Base-by-base conservation (phyloP, 2,113 vertebrate genomes). In the Archilochus colubris region DNA sequence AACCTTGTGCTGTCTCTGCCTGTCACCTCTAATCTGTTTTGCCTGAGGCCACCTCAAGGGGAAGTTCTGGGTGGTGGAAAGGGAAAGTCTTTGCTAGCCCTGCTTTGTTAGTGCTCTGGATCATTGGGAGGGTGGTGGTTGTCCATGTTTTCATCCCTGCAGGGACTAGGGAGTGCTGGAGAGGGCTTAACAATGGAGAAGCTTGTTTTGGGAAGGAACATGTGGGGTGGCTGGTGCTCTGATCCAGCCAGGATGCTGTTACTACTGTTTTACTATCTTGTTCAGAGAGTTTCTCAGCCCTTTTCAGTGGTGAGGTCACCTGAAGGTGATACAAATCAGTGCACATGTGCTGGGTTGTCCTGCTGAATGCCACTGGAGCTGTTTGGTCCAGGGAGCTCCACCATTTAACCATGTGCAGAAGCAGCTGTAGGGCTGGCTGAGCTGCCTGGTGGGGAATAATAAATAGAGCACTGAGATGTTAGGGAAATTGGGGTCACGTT, bases 21-120 rank as follows among this genome's bases (percentile, higher is more conserved):
- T 74, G n/a, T 86, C 69, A 61, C 28, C 40, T 95, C 79, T 94
- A 55, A 79, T 72, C 48, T 93, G 16, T 78, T 85, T 92, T 8
- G 3, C 51, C 43, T 23, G 53, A 79, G 66, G 76, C 20, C 44
- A n/a, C 3, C 24, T 94, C 33, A 90, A 57, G 53, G 77, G 48
- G 50, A 91, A 85, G 40, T 59, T 92, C 33, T 78, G 61, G 30
- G 11, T 54, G 22, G n/a, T 67, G n/a, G 55, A 59, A 87, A 58
- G 62, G 38, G 69, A 59, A 77, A 67, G 38, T 50, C 28, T 43
- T 31, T 69, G 50, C 43, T 68, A 74, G 33, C 33, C 22, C 17
- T 87, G 38, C 77, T 91, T 14, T 88, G 38, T 67, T 75, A 24
- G 67, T 77, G 19, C 48, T 28, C 31, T 67, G 5, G 50, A 72